These are phyloP conservation scores for Meloidogyne floridensis DNA, from an alignment of 1,140 invertebrate species.

Conservation along the genomic window DNA sequence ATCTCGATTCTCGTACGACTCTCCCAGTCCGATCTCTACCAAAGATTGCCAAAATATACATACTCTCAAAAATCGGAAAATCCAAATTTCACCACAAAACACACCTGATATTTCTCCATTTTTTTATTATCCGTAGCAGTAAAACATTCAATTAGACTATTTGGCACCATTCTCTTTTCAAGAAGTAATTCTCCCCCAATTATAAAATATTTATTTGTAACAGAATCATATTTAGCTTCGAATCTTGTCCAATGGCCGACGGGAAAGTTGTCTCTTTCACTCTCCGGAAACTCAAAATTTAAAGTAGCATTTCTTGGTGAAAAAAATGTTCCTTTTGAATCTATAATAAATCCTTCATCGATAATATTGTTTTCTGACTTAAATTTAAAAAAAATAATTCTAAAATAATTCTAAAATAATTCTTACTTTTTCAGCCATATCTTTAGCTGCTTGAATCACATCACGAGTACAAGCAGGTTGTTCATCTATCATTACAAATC, in stretches of 20 bases:
- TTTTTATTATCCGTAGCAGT: not conserved
- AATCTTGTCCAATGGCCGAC: slow-evolving; percentile 23
- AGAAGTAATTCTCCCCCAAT: slow-evolving; percentile 10
- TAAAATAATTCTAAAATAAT: not conserved
- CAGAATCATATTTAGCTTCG: slow-evolving; percentile 17
- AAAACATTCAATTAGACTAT: slow-evolving; percentile 8
- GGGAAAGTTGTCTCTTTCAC: slow-evolving; percentile 4
- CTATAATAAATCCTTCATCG: slow-evolving; percentile 14
- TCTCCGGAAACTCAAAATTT: slow-evolving; percentile 5
- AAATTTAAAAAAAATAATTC: not conserved
- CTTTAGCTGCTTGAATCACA: slow-evolving; percentile 15
- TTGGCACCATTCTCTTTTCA: slow-evolving; percentile 18
- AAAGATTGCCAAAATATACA: too few relatives aligned
- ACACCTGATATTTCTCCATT: slow-evolving; percentile 2
- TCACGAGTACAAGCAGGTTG: slow-evolving; percentile 5
- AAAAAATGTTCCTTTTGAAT: not conserved
- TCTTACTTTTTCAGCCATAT: slow-evolving; percentile 10
- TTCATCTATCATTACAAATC: slow-evolving; percentile 16
- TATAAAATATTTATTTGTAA: slow-evolving; percentile 2
- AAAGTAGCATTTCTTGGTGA: slow-evolving; percentile 22
- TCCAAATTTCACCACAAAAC: too few relatives aligned
- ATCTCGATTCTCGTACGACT: too few relatives aligned
- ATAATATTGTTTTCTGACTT: slow-evolving; percentile 3
- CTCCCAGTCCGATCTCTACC: too few relatives aligned
- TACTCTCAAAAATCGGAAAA: too few relatives aligned